Conservation (phyloP, 2,888 invertebrate genomes). For the Polydrusus tereticollis region DNA sequence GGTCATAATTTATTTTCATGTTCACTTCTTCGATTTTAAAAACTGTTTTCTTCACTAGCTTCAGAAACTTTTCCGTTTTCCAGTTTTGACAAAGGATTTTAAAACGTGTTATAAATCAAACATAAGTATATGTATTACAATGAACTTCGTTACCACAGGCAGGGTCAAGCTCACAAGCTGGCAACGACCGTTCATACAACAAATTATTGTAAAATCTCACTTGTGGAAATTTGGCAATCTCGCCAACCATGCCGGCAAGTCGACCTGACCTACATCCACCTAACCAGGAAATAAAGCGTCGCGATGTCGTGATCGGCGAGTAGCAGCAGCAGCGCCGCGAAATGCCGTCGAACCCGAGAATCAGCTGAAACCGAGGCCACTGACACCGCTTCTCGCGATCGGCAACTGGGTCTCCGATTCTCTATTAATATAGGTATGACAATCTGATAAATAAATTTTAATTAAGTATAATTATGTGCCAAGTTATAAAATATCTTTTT, state of each 20-base stretch:
- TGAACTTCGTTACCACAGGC: slow-evolving; percentile 50
- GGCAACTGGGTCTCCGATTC: slow-evolving; percentile 44
- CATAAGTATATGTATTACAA: background rate
- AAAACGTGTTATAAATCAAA: background rate
- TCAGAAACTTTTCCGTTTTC: no score
- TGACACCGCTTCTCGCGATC: slow-evolving; percentile 49
- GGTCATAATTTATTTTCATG: no score
- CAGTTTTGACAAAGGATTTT: background rate
- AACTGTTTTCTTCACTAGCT: no score
- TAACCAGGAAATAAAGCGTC: slow-evolving; percentile 58
- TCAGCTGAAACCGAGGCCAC: slow-evolving; percentile 50
- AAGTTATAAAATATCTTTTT: no score
- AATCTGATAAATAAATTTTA: background rate
- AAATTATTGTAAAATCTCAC: slow-evolving; percentile 18
- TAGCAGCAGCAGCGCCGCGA: slow-evolving; percentile 44
- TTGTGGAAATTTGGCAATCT: slow-evolving; percentile 56
- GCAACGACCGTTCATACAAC: slow-evolving; percentile 35
- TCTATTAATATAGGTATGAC: background rate
- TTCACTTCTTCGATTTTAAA: no score
- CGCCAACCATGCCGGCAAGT: slow-evolving; percentile 43
- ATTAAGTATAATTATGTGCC: no score
- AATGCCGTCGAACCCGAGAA: slow-evolving; percentile 48
- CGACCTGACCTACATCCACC: slow-evolving; percentile 63
- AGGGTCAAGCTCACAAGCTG: slow-evolving; percentile 35
- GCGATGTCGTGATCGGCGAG: slow-evolving; percentile 59